Evolutionary conservation across 2,113 vertebrate genomes (phyloP).

Genomic region (Dendrocopos noguchii): DNA sequence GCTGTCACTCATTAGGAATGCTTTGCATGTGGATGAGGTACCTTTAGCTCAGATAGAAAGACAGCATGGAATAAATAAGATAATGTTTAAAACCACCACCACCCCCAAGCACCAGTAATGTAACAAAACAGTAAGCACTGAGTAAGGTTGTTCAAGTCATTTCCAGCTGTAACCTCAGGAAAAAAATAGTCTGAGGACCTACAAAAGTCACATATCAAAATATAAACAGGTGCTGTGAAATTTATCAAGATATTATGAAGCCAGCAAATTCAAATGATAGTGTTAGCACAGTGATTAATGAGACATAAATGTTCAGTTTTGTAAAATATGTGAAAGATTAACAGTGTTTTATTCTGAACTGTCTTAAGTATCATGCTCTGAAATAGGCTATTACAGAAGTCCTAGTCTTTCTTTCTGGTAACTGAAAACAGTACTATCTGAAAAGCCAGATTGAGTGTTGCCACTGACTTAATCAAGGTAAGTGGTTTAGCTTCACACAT

Average conservation of each 20-base stretch:
- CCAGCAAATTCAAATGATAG: not conserved
- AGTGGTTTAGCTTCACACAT: not conserved
- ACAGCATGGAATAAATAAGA: not conserved
- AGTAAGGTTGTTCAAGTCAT: not conserved
- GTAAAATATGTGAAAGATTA: not conserved
- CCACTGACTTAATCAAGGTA: not conserved
- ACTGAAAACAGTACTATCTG: not conserved
- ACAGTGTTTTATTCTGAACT: not conserved
- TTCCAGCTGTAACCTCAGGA: not conserved
- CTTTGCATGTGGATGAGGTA: not conserved
- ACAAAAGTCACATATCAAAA: not conserved
- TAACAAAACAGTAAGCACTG: not conserved
- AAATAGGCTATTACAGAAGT: not conserved
- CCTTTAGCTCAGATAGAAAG: not conserved
- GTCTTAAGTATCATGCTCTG: not conserved
- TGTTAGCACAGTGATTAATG: not conserved
- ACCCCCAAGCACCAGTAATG: not conserved
- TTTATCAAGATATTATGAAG: not conserved
- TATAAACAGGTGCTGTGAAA: not conserved
- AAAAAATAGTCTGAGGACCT: not conserved
- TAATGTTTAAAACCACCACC: not conserved
- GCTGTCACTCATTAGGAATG: not conserved
- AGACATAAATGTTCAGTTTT: not conserved
- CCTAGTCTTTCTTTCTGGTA: not conserved
- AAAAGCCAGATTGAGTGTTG: constrained; percentile 16